A percentile compares a stretch with the other conserved stretches of the same genome.
phyloP scores from a whole-genome alignment of 2,888 invertebrate species.

The Acanthosepion esculentum region DNA sequence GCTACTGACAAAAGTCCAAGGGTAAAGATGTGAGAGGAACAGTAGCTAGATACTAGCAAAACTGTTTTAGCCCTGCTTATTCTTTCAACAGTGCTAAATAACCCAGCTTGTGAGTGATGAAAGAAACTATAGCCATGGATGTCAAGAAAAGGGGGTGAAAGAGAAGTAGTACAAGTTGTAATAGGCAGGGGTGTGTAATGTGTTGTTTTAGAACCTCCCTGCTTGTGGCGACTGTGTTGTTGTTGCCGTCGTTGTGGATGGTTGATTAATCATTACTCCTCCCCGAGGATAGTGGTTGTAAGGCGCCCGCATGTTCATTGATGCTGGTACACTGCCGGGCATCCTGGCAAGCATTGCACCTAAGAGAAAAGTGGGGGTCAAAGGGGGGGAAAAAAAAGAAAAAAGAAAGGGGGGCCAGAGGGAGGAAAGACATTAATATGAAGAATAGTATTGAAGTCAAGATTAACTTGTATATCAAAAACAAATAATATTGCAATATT shows the following conservation, averaged over 20 bases:
- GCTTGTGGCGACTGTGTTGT: background rate
- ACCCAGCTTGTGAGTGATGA: background rate
- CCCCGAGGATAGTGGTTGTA: slow-evolving; percentile 25
- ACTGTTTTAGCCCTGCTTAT: background rate
- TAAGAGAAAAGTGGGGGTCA: background rate
- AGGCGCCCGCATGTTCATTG: background rate
- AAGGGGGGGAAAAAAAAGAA: background rate
- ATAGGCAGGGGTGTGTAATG: background rate
- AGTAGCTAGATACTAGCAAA: background rate
- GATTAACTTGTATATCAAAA: background rate
- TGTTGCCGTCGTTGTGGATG: slow-evolving; percentile 8
- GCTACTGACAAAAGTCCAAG: background rate
- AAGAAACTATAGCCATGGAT: background rate
- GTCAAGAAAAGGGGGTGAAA: background rate
- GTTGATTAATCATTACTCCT: slow-evolving; percentile 25
- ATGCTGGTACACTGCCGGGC: background rate
- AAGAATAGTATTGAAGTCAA: background rate
- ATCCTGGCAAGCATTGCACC: slow-evolving; percentile 2
- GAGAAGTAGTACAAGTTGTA: background rate
- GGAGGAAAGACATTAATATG: background rate
- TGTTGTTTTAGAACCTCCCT: slow-evolving; percentile 35
- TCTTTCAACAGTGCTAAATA: background rate
- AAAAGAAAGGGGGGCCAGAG: background rate
- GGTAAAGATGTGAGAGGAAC: background rate
- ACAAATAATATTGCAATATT: too few relatives aligned